Conservation (phyloP, 2,888 invertebrate species). For the Spialia ferax region DNA sequence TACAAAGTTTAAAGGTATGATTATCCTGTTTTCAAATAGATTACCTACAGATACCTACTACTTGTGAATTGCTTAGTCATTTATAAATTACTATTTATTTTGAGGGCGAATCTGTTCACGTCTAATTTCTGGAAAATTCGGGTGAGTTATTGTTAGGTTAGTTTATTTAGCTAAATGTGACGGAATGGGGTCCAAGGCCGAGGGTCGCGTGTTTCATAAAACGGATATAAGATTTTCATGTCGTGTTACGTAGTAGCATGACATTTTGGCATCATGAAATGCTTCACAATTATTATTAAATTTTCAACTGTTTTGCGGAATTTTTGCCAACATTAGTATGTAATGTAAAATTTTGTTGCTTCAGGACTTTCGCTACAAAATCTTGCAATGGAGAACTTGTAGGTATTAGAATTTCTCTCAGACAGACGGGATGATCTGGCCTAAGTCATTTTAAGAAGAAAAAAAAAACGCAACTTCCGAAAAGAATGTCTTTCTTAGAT, state of each 20-base stretch:
- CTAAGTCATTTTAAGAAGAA: too few species aligned
- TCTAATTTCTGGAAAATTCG: conserved; percentile 18
- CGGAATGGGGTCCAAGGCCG: conserved; percentile 45
- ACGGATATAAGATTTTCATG: conserved; percentile 48
- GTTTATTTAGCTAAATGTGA: conserved; percentile 28
- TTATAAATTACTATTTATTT: background rate
- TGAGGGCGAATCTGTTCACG: background rate
- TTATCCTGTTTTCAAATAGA: background rate
- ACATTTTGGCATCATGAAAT: conserved; percentile 43
- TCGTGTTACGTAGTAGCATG: conserved; percentile 48
- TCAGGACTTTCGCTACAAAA: too few species aligned
- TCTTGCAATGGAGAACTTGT: too few species aligned
- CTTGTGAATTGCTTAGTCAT: too few species aligned
- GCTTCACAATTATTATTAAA: conserved; percentile 15
- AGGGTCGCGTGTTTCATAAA: conserved; percentile 47
- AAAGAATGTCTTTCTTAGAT: too few species aligned
- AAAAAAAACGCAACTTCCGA: too few species aligned
- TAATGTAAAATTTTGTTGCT: background rate
- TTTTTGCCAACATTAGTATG: conserved; percentile 5
- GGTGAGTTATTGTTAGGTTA: conserved; percentile 19
- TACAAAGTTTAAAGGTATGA: too few species aligned
- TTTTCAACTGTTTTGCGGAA: conserved; percentile 9
- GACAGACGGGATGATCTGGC: too few species aligned
- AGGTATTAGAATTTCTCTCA: too few species aligned
- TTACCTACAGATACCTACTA: too few species aligned